Base-by-base conservation (phyloP, 1,140 invertebrate genomes). In the Dryas iulia region DNA sequence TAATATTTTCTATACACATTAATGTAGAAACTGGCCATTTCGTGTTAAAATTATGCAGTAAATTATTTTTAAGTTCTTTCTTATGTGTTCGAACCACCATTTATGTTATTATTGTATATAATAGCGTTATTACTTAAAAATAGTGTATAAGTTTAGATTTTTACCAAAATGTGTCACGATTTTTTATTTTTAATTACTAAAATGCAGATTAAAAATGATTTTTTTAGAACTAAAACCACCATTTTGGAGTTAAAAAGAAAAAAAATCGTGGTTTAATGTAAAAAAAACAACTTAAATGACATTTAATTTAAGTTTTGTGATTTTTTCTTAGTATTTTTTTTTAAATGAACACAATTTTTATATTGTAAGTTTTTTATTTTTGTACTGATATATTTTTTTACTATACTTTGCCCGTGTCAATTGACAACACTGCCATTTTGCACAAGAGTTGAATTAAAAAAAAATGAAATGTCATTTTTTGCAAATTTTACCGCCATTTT, bases 51-150 rank as follows among this genome's bases (percentile, higher is more conserved):
- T 47, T 47, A 3, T 28, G 3, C 26, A 28, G 26, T 28, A 6
- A 47, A 47, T 47, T 47, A 47, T 18, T 47, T 47, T 47, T 47
- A 47, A 47, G 39, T 47, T 47, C 21, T 6, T 10, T 47, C 47
- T 72, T 73, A 78, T 81, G 75, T 83, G 82, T 87, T 87, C 81
- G 76, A 78, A 84, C 84, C 84, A 87, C 82, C 82, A 86, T 81
- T 73, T 82, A 76, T 73, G 69, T 71, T 73, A 76, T 77, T 84
- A 81, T 77, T 89, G 84, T 89, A 89, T 82, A 89, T 89, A 89
- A 77, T 77, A 77, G 78, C 78, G 77, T 66, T 78, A 79, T 62
- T 77, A 76, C 75, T 75, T 79, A 79, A 77, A 47, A 74, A 54
- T 59, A 61, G 53, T 66, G 59, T 69, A 73, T 67, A 71, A 64